Conservation (phyloP, 2,113 vertebrate species). For the Calonectris borealis region DNA sequence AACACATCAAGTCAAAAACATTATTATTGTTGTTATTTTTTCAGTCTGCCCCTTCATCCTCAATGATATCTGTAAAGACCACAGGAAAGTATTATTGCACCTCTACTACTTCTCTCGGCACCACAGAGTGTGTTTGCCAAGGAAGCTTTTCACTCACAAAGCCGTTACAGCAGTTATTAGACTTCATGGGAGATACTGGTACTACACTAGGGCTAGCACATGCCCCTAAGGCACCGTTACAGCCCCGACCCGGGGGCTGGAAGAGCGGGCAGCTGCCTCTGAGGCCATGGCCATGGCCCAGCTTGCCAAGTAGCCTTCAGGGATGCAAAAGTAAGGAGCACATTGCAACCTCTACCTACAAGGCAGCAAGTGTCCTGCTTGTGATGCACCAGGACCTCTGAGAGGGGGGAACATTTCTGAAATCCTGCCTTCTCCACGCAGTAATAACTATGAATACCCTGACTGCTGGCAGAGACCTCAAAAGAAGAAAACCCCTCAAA, state of each 20-base stretch:
- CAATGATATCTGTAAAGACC: background rate
- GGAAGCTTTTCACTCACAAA: background rate
- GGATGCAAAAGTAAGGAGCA: background rate
- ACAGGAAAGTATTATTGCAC: background rate
- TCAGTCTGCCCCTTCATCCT: background rate
- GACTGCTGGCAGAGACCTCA: background rate
- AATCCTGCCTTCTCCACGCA: background rate
- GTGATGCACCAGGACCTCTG: background rate
- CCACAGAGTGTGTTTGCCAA: background rate
- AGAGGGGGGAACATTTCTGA: background rate
- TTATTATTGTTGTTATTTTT: conserved; percentile 4
- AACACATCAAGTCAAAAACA: background rate
- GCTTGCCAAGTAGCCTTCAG: background rate
- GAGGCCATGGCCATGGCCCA: background rate
- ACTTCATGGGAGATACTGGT: background rate
- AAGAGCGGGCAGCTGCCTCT: background rate
- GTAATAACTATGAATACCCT: background rate
- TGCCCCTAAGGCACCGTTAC: background rate
- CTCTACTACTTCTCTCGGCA: background rate
- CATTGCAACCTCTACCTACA: background rate
- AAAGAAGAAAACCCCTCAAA: background rate
- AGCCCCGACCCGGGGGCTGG: rapidly evolving
- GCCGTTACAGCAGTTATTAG: rapidly evolving
- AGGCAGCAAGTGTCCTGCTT: background rate
- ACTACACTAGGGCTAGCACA: background rate